These are phyloP conservation scores for Stercorarius parasiticus DNA, from an alignment of 2,113 vertebrate genomes.

Conservation along the genomic window DNA sequence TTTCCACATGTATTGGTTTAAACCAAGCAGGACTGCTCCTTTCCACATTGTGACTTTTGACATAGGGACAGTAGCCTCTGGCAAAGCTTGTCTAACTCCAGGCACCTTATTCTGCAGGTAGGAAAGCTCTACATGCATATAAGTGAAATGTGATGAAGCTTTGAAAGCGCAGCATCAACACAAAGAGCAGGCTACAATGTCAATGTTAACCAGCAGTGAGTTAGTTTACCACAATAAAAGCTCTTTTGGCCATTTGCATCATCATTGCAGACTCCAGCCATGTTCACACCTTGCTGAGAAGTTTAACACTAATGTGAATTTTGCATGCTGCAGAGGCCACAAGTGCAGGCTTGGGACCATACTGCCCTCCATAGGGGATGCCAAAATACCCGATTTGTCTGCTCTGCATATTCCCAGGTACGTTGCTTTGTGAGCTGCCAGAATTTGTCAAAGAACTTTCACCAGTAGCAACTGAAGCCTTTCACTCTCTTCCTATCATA, in stretches of 20 bases:
- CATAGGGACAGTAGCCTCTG: neutral
- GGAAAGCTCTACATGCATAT: neutral
- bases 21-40: neutral
- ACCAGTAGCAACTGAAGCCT: neutral
- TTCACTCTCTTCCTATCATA: neutral
- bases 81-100: neutral
- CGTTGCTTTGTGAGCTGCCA: neutral
- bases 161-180: fast-evolving
- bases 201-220: neutral
- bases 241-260: neutral
- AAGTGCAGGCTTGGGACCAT: neutral
- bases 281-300: neutral
- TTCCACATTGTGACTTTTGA: neutral
- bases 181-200: neutral
- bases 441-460: neutral
- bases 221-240: neutral
- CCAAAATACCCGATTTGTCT: neutral
- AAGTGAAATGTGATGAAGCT: neutral
- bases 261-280: neutral
- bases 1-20: neutral
- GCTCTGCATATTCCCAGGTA: neutral
- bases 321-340: neutral
- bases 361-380: neutral
- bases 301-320: neutral
- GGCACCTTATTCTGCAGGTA: neutral